Base-by-base conservation (phyloP, 2,797 vertebrate genomes). In the Hydrolagus colliei region DNA sequence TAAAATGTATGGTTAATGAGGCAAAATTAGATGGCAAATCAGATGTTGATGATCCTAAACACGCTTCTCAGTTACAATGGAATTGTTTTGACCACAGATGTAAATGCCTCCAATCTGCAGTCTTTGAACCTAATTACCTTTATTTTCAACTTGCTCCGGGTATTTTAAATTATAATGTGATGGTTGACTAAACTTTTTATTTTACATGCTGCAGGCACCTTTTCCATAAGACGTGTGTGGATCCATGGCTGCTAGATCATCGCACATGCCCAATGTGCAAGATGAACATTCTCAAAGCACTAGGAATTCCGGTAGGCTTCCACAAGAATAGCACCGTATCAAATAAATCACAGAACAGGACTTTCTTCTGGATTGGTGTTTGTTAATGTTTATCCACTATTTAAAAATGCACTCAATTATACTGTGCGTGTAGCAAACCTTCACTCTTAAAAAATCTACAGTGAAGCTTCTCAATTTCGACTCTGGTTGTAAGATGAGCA, bases 251-350 rank as follows among this genome's bases (percentile, higher is more conserved):
- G 20, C 96, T 96, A 90, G 98, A 99, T 90, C 98, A 99, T 91
- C 94, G 96, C 63, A 99, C 98, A 1, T 99, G 98, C 88, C 98
- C 98, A 63, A 99, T 99, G 98, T 99, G 98, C 92, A 99, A 99
- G 95, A 97, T 98, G 96, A 99, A 99, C 92, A 99, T 99, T 91
- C 95, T 99, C n/a, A 99, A 99, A 94, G 97, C 97, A 76, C 93
- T 99, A 87, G 98, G 98, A 87, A 96, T 99, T 89, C 95, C 95
- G 89, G 97, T 98, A 95, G 95, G 95, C 0, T 85, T 5, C 0
- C 9, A 9, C 16, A 0, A 0, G 0, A 7, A 9, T 79, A 3
- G 41, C 41, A 52, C 3, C 1, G 6, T 79, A 27, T 79, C 9
- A 67, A 41, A 41, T 71, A 84, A 41, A 71, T 71, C 32, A 84